Evolutionary conservation across 2,113 vertebrate genomes (phyloP), one percentile per base, ranked within the genome.

Genomic region (Crocuta crocuta): DNA sequence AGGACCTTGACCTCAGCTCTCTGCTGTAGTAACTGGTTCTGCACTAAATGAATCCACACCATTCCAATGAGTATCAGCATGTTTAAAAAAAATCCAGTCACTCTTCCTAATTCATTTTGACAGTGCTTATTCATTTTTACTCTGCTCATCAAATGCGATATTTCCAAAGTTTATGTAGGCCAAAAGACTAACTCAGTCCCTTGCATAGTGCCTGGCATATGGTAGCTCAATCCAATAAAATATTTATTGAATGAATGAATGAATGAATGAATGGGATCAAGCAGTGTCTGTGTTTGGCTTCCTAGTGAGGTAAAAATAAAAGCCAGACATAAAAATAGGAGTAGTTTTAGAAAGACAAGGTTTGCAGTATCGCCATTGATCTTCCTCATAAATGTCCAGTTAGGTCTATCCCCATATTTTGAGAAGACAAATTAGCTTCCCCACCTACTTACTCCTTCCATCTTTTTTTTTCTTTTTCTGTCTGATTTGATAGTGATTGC

Each of bases 221-320:
- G 45, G 74, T 6, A 80, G 58, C 58, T 9, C 33, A 17, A 58
- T 26, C 66, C 26, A 84, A 45, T 68, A n/a, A 81, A 95, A 55
- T 73, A 83, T 24, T 68, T 89, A 79, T 33, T 89, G 70, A 81
- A 16, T 86, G 86, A 82, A 61, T 61, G 58, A 58, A 10, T 74
- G 86, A 33, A 85, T 85, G 82, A 73, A 48, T 74, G 83, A 55
- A 78, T 58, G 68, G 4, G 2, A 58, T 97, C 50, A 88, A 53
- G 53, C 4, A 31, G n/a, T 86, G 53, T 79, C 45, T 96, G 35
- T 73, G 9, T 83, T 90, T 78, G 35, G n/a, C 45, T 94, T 96
- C 50, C 28, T 88, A 12, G 35, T 89, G 53, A 39, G 21, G 48
- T 66, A 70, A 86, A 86, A 94, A 89, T 73, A 74, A 86, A 97